Evolutionary conservation across 2,888 invertebrate species (phyloP), one percentile per base, ranked within the genome.

Genomic region (Xylota sylvarum): DNA sequence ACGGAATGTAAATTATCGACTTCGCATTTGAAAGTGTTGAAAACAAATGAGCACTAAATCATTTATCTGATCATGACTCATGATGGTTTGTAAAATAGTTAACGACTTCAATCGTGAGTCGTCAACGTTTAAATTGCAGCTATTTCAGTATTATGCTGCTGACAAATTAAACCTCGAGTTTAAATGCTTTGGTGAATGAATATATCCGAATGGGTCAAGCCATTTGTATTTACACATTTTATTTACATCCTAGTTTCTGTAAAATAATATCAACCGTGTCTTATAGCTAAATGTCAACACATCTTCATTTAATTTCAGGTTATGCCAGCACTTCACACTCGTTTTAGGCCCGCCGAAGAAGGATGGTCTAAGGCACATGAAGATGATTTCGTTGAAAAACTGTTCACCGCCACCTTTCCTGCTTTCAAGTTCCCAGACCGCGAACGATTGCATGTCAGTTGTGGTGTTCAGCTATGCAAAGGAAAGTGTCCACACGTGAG

Each of bases 341-440:
- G 90, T 10, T 89, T 89, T 32, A 91, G 90, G 37, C 92, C 91
- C 5, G 90, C 91, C 9, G 93, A 93, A 88, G 93, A 92, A 83
- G 93, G 92, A 32, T 93, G 93, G 93, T 92, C 93, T 32, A 93
- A 92, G 77, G 90, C 90, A 65, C 89, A 90, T 32, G 91, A 91
- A 79, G 92, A 93, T 88, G 93, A 93, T 90, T 88, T 92, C 60
- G 90, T 93, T 56, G 92, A 93, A 88, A 92, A 91, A 78, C 90
- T 90, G 67, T 93, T 92, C 87, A 90, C 91, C 5, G 93, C 96
- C 0, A 95, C 95, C 17, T 97, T 97, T 92, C 95, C 96, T 0
- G 97, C 97, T 4, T 97, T 97, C 90, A 96, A 96, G 90, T 97
- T 97, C 92, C 97, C 97, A 4, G 96, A 96, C 90, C 93, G 96